Percentiles rank a stretch among this genome's conserved stretches.
These are phyloP conservation scores for Clarias gariepinus DNA, from an alignment of 2,113 vertebrate species.

Conservation along the genomic window DNA sequence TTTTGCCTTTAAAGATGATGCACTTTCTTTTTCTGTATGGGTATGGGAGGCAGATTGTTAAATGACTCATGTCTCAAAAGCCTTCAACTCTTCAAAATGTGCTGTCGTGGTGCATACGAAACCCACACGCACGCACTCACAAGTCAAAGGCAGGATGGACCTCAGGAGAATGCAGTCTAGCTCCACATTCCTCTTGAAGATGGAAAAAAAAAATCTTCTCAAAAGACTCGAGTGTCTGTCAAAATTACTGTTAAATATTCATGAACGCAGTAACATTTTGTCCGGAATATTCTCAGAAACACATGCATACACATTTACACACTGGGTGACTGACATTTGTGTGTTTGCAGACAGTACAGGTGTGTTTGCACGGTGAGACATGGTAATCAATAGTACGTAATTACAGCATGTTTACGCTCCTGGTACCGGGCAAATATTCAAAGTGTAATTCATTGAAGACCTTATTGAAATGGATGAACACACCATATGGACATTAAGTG, in stretches of 20 bases:
- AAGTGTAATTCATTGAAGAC: constrained; percentile 47
- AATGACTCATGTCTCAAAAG: constrained; percentile 38
- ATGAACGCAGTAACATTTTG: constrained; percentile 49
- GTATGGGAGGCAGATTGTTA: constrained; percentile 25
- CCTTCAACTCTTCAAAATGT: constrained; percentile 39
- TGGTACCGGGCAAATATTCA: constrained; percentile 27
- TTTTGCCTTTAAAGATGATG: constrained; percentile 31
- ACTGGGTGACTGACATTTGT: constrained; percentile 43
- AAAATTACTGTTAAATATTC: constrained; percentile 51
- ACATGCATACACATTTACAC: constrained; percentile 13
- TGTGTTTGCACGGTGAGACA: constrained; percentile 49
- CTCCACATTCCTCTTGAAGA: constrained; percentile 33
- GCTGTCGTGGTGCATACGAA: constrained; percentile 28
- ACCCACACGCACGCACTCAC: constrained; percentile 17
- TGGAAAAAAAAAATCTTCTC: constrained; percentile 50
- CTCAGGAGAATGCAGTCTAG: constrained; percentile 40
- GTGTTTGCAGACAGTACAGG: constrained; percentile 49
- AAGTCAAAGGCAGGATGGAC: constrained; percentile 44
- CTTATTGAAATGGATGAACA: constrained; percentile 3
- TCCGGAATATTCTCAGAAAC: constrained; percentile 33
- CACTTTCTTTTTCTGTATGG: constrained; percentile 13
- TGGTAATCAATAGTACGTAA: constrained; percentile 51
- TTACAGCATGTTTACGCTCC: constrained; percentile 50
- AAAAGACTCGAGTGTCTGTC: constrained; percentile 51
- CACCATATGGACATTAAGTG: neutral